Conservation (phyloP, 2,113 vertebrate genomes). For the Cygnus buccinator region DNA sequence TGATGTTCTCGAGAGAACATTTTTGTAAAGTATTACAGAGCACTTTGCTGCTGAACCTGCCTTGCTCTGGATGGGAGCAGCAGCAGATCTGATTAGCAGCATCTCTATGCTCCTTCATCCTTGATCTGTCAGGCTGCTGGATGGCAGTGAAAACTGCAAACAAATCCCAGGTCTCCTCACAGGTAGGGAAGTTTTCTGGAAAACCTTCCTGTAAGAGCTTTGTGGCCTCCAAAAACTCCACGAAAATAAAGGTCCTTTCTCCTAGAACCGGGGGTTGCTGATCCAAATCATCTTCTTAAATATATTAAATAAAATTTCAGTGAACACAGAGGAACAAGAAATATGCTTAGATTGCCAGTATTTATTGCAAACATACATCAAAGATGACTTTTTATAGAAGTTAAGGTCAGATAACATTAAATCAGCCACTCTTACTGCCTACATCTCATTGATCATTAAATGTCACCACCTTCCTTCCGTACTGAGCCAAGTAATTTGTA, state of each 20-base stretch:
- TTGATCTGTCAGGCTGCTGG: rapidly evolving
- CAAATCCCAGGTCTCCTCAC: neutral
- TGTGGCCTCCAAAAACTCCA: neutral
- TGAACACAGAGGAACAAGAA: neutral
- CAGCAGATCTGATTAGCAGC: neutral
- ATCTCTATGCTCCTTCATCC: neutral
- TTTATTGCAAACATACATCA: neutral
- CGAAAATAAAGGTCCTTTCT: neutral
- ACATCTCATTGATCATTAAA: neutral
- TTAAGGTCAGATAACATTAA: neutral
- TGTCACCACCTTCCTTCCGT: neutral
- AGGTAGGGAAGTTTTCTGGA: neutral
- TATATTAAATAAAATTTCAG: neutral
- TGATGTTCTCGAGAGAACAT: no score
- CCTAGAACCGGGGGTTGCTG: neutral
- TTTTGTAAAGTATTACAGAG: neutral
- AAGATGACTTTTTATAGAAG: neutral
- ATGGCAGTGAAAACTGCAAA: neutral
- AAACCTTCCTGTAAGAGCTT: neutral
- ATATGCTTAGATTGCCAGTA: neutral
- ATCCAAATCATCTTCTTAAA: neutral
- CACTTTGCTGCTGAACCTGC: neutral
- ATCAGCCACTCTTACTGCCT: neutral
- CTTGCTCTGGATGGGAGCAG: neutral
- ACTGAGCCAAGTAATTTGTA: neutral